Evolutionary conservation across 2,113 vertebrate species (phyloP).

Genomic region (Heterocephalus glaber): DNA sequence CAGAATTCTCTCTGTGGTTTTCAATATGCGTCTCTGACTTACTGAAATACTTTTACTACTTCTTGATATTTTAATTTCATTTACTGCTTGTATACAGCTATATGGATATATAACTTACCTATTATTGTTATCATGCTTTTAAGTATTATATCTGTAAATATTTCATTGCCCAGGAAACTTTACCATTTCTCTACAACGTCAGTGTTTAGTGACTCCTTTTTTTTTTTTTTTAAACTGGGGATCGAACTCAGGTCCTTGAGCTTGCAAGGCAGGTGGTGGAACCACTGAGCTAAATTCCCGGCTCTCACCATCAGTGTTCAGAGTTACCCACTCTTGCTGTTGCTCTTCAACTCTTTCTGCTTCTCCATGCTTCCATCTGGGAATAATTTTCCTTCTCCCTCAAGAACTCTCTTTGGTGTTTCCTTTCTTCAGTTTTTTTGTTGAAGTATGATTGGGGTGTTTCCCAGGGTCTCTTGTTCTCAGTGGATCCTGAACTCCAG

Average conservation of each 20-base stretch:
- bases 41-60: background rate
- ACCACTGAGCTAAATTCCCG: too few species aligned
- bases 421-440: constrained; percentile 25
- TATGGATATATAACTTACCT: background rate
- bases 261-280: too few species aligned
- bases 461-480: background rate
- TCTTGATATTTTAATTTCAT: background rate
- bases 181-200: background rate
- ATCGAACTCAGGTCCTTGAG: too few species aligned
- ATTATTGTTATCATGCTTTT: background rate
- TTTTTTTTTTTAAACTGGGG: too few species aligned
- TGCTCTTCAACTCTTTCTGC: constrained; percentile 1
- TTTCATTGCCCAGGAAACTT: constrained; percentile 20
- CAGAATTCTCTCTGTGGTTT: constrained; percentile 30
- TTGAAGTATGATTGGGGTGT: background rate
- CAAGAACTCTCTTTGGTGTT: background rate
- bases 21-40: background rate
- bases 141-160: background rate
- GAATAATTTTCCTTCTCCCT: background rate
- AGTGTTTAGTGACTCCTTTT: background rate
- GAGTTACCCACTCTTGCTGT: background rate
- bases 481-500: background rate
- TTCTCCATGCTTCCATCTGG: background rate
- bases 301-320: background rate
- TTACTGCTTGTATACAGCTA: background rate